Base-by-base conservation (phyloP, 2,113 vertebrate species). In the Osmerus mordax region DNA sequence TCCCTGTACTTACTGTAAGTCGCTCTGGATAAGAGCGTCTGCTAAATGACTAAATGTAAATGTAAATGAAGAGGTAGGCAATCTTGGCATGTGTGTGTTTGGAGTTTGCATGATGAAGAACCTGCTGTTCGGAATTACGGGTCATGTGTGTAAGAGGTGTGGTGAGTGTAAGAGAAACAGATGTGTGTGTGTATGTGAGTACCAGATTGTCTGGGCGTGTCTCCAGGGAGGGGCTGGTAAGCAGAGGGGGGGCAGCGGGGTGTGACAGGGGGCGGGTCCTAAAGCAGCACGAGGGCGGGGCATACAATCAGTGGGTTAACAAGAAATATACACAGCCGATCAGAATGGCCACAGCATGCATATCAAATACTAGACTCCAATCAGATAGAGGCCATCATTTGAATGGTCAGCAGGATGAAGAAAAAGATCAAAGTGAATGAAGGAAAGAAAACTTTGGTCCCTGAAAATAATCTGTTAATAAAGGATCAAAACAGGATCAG, bases 131-230 rank as follows among this genome's bases (percentile, higher is more conserved):
- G 1, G 36, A 41, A 41, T 41, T 7, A 41, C 36, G 6, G 8
- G 8, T 41, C 65, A 21, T 73, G 55, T 58, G 29, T 72, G 63
- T 36, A 18, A 14, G 18, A 64, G 73, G 71, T 36, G 47, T 61
- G 58, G 69, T 67, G 68, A 70, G 74, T 70, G 78, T 73, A 21
- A 73, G 19, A 77, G 2, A 11, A 87, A 87, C 87, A 88, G 88
- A 84, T n/a, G 23, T 86, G 77, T 65, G 67, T 3, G 51, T 3
- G 53, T n/a, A 79, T 73, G 23, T 87, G 54, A 75, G 78, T 74
- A 70, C 73, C 19, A 18, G 32, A 19, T 7, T 53, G 71, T 56
- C 77, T 75, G 67, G 83, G 76, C 36, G 69, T 2, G 3, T 23
- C 29, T 32, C 36, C 36, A 41, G 36, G 8, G 36, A 8, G 36